Evolutionary conservation across 1,140 invertebrate genomes (phyloP).

Genomic region (Spodoptera frugiperda): DNA sequence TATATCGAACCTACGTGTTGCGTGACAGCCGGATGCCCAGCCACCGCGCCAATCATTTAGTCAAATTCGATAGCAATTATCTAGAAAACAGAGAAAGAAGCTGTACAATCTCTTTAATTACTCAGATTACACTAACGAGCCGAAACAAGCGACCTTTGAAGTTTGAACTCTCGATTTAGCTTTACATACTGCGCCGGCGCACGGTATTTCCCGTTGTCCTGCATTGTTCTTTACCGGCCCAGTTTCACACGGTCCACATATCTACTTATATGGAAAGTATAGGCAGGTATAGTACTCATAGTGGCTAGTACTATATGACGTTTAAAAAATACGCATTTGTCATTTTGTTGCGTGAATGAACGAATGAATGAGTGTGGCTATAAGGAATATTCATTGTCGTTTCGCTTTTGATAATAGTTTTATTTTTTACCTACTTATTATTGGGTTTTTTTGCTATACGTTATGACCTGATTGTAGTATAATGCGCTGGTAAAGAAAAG

Average conservation of each 20-base stretch:
- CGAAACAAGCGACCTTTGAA: conserved; percentile 2
- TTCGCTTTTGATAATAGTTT: not conserved
- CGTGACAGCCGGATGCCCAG: too few relatives aligned
- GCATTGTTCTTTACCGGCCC: conserved; percentile 57
- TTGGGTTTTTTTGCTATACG: not conserved
- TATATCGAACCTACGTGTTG: too few relatives aligned
- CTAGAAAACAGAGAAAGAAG: not conserved
- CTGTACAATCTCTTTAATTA: not conserved
- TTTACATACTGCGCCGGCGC: not conserved
- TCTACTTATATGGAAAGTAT: conserved; percentile 54
- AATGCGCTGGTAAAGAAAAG: too few relatives aligned
- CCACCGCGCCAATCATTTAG: too few relatives aligned
- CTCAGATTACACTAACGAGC: not conserved
- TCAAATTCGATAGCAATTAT: not conserved
- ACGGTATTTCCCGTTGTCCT: conserved; percentile 30
- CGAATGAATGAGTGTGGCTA: not conserved
- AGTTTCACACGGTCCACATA: conserved; percentile 63
- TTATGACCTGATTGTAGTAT: not conserved
- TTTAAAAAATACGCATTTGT: conserved; percentile 53
- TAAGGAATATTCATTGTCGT: conserved; percentile 23
- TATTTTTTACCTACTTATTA: not conserved
- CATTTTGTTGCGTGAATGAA: conserved; percentile 27
- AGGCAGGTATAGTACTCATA: not conserved
- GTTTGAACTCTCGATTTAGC: conserved; percentile 8
- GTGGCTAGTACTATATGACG: not conserved